Conservation (phyloP, 2,888 invertebrate species). For the Acanthopleura granulata region DNA sequence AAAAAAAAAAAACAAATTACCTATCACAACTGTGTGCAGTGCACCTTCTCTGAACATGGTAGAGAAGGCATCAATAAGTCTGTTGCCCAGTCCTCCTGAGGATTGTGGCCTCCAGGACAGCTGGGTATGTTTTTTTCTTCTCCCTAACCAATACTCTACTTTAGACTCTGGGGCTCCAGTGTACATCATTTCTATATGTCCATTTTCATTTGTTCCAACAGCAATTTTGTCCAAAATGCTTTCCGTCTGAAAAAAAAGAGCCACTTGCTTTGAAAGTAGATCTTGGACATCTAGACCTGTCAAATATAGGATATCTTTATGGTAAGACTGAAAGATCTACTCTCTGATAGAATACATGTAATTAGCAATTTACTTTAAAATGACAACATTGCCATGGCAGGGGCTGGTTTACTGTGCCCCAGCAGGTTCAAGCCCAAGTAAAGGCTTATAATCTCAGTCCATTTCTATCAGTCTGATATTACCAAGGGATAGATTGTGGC, state of each 20-base stretch:
- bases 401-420: no score
- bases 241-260: conserved; percentile 39
- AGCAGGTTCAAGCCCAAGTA: no score
- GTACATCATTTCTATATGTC: conserved; percentile 39
- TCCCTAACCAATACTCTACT: conserved; percentile 43
- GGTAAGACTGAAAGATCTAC: no score
- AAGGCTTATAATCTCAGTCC: no score
- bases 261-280: no score
- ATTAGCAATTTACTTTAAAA: no score
- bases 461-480: no score
- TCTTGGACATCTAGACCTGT: no score
- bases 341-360: no score
- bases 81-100: conserved; percentile 39
- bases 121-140: conserved; percentile 26
- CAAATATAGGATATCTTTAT: no score
- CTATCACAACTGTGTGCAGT: conserved; percentile 42
- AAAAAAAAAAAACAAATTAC: conserved; percentile 28
- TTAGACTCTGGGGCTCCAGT: conserved; percentile 36
- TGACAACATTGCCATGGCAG: no score
- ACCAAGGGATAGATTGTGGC: no score
- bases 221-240: conserved; percentile 36
- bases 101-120: conserved; percentile 33
- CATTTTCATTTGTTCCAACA: conserved; percentile 19
- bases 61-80: conserved; percentile 35
- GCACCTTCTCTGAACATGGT: conserved; percentile 37